Percentiles rank a stretch among this genome's conserved stretches.
phyloP scores from a whole-genome alignment of 2,888 invertebrate genomes.

The Rotaria magnacalcarata region DNA sequence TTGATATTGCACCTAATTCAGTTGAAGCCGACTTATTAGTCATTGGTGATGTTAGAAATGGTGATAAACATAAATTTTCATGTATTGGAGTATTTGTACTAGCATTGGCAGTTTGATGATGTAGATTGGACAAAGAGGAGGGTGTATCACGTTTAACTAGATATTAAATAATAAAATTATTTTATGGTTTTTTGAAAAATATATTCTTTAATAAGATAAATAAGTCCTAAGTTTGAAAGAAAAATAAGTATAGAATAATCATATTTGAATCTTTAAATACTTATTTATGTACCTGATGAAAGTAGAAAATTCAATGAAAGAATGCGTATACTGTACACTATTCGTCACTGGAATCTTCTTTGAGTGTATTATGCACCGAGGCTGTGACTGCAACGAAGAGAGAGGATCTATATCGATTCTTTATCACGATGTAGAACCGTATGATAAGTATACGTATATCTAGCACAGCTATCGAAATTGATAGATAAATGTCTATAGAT shows the following conservation, averaged over 20 bases:
- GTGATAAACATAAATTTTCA: neutral
- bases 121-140: neutral
- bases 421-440: no score
- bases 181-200: neutral
- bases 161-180: neutral
- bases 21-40: neutral
- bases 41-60: neutral
- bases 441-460: no score
- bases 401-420: neutral
- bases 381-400: constrained; percentile 10
- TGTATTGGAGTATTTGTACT: neutral
- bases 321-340: neutral
- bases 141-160: constrained; percentile 21
- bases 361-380: constrained; percentile 1
- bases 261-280: no score
- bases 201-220: neutral
- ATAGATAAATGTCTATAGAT: no score
- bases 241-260: neutral
- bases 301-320: neutral
- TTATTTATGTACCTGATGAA: neutral
- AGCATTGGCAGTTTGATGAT: constrained; percentile 16
- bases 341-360: neutral
- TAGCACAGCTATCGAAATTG: no score
- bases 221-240: neutral
- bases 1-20: neutral